Evolutionary conservation across 2,888 invertebrate genomes (phyloP).

Genomic region (Thera obeliscata): DNA sequence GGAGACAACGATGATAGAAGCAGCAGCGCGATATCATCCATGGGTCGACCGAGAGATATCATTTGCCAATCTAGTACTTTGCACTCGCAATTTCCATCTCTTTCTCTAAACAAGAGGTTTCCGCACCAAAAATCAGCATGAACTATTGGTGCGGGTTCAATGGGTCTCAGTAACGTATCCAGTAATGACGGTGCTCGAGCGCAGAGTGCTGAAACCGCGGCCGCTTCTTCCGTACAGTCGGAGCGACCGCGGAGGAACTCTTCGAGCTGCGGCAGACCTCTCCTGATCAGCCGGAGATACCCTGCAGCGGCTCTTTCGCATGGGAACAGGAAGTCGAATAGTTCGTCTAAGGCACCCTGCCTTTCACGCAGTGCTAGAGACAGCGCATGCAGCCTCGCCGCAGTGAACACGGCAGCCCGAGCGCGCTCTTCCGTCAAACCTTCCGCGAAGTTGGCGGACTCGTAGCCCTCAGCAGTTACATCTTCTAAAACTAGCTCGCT

Average conservation of each 20-base stretch:
- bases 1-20: conserved; percentile 90
- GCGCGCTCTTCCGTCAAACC: conserved; percentile 87
- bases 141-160: conserved; percentile 90
- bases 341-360: conserved; percentile 76
- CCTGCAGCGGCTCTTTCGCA: conserved; percentile 91
- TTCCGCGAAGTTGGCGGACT: conserved; percentile 87
- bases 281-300: conserved; percentile 90
- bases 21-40: conserved; percentile 90
- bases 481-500: conserved; percentile 90
- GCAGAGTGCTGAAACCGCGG: conserved; percentile 87
- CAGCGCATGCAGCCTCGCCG: conserved; percentile 89
- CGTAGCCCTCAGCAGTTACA: conserved; percentile 86
- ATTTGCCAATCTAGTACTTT: conserved; percentile 93
- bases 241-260: conserved; percentile 88
- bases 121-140: conserved; percentile 95
- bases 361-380: conserved; percentile 84
- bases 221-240: conserved; percentile 85
- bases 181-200: conserved; percentile 89
- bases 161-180: conserved; percentile 87
- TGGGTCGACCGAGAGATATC: conserved; percentile 91
- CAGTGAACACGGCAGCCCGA: conserved; percentile 88
- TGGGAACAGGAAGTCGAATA: conserved; percentile 88
- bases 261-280: conserved; percentile 90
- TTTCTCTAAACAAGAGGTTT: conserved; percentile 88
- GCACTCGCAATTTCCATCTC: conserved; percentile 83